A percentile compares a stretch with the other conserved stretches of the same genome.
phyloP scores from a whole-genome alignment of 2,797 vertebrate genomes.

The Pristis pectinata region DNA sequence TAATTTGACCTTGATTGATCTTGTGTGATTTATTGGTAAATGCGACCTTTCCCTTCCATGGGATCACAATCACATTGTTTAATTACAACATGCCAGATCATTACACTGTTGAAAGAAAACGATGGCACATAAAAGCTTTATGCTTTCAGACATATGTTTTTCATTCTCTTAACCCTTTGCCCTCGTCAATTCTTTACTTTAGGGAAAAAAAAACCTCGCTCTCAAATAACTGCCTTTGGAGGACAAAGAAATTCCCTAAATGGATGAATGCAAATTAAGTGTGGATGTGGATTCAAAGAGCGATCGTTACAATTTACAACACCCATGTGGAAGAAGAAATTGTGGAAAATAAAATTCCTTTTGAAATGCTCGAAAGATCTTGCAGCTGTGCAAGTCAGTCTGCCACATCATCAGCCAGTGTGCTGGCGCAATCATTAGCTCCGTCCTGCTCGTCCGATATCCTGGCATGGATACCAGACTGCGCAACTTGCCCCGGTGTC shows the following conservation, averaged over 20 bases:
- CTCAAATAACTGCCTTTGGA: constrained; percentile 22
- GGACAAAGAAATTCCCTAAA: not conserved
- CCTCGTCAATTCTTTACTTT: constrained; percentile 5
- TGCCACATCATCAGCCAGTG: constrained; percentile 13
- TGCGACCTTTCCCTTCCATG: not conserved
- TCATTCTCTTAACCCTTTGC: constrained; percentile 23
- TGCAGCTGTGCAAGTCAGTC: constrained; percentile 26
- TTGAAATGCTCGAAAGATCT: not conserved
- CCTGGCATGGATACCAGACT: not conserved
- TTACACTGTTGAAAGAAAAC: constrained; percentile 21
- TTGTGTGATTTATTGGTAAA: constrained; percentile 28
- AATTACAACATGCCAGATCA: not conserved
- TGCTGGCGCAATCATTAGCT: not conserved
- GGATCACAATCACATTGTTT: constrained; percentile 27
- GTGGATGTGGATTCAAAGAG: constrained; percentile 34
- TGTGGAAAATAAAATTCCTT: not conserved
- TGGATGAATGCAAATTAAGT: constrained; percentile 21
- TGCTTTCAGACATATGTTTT: constrained; percentile 30
- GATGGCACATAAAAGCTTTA: constrained; percentile 35
- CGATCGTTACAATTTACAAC: constrained; percentile 28
- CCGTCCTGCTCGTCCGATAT: too few relatives aligned
- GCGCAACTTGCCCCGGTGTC: too few relatives aligned
- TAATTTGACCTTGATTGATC: constrained; percentile 10
- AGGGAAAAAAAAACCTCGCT: not conserved
- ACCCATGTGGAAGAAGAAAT: not conserved